phyloP scores from a whole-genome alignment of 2,888 invertebrate species.

The Andricus curvator region DNA sequence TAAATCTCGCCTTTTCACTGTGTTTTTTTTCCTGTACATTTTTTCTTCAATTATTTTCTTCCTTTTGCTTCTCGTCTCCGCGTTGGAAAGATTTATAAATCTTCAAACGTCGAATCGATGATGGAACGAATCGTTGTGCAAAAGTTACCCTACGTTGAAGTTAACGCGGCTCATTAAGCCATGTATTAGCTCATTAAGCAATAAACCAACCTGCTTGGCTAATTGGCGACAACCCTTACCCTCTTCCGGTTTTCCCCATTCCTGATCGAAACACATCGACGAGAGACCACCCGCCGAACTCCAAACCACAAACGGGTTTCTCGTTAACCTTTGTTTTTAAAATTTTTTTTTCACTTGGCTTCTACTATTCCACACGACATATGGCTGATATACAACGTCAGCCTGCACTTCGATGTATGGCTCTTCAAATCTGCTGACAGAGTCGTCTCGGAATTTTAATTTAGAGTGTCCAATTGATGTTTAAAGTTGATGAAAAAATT shows the following conservation, averaged over 20 bases:
- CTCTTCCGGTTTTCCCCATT: conserved; percentile 66
- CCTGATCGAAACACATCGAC: conserved; percentile 53
- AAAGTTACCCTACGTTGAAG: conserved; percentile 55
- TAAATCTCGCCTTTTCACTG: conserved; percentile 24
- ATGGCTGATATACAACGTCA: conserved; percentile 43
- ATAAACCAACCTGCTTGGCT: conserved; percentile 71
- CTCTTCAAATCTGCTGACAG: background rate
- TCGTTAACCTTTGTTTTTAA: conserved; percentile 49
- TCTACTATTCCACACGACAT: conserved; percentile 46
- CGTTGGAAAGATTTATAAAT: conserved; percentile 31
- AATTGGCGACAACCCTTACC: conserved; percentile 69
- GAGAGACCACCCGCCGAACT: conserved; percentile 51
- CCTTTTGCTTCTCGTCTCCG: conserved; percentile 20
- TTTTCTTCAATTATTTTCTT: background rate
- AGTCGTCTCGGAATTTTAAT: background rate
- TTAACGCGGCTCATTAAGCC: conserved; percentile 72
- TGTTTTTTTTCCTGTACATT: background rate
- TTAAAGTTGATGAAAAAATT: background rate
- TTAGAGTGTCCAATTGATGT: background rate
- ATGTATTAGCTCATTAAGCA: conserved; percentile 74
- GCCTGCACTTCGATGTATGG: conserved; percentile 3
- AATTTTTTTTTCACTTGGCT: conserved; percentile 45
- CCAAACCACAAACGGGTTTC: conserved; percentile 53
- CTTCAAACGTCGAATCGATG: conserved; percentile 41
- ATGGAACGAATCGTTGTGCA: conserved; percentile 46